phyloP scores from a whole-genome alignment of 2,888 invertebrate genomes.

The Actias luna region DNA sequence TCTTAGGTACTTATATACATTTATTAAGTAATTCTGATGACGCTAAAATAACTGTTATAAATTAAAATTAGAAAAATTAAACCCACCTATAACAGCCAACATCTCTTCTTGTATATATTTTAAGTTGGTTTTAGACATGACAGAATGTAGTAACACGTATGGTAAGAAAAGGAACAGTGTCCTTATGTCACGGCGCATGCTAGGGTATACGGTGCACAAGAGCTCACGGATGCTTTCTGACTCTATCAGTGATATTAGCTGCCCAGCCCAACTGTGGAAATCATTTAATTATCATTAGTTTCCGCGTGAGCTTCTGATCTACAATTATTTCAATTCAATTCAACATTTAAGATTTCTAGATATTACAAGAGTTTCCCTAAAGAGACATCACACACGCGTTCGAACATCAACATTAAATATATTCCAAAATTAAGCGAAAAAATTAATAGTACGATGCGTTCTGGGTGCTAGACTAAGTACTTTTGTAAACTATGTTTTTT shows the following conservation, averaged over 20 bases:
- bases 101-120: constrained; percentile 70
- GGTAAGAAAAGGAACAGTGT: constrained; percentile 89
- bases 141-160: constrained; percentile 85
- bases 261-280: constrained; percentile 85
- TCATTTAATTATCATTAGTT: background rate
- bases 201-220: constrained; percentile 86
- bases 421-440: too few relatives aligned
- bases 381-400: too few relatives aligned
- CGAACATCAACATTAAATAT: too few relatives aligned
- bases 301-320: too few relatives aligned
- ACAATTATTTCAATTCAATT: too few relatives aligned
- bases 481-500: too few relatives aligned
- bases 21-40: background rate
- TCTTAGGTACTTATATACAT: too few relatives aligned
- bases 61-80: background rate
- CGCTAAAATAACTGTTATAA: background rate
- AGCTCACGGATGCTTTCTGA: constrained; percentile 82
- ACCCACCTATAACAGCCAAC: constrained; percentile 68
- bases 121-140: constrained; percentile 76
- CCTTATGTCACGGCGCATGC: constrained; percentile 87
- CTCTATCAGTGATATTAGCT: constrained; percentile 84
- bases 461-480: too few relatives aligned
- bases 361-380: too few relatives aligned
- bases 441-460: too few relatives aligned
- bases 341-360: too few relatives aligned